Evolutionary conservation across 2,797 vertebrate species (phyloP), one percentile per base, ranked within the genome.

Genomic region (Eospalax fontanierii): DNA sequence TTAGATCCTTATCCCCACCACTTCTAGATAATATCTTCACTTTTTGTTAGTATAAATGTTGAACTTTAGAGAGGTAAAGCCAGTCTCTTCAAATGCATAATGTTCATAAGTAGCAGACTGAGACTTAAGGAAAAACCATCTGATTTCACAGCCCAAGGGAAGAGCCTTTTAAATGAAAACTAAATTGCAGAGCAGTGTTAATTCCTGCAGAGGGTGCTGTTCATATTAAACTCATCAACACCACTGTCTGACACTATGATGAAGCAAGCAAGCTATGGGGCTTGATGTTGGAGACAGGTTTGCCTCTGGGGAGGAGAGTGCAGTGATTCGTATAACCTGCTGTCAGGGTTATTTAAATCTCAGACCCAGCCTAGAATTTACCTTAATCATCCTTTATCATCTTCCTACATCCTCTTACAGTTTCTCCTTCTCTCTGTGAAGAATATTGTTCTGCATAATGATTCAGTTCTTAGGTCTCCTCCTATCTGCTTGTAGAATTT

Each of bases 371-470:
- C 87, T 97, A 97, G 96, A 98, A 97, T 96, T 97, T 91, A 87
- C 81, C 97, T 96, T 82, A 93, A 96, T 97, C 95, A 95, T 89
- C 90, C 97, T 97, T 89, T 96, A 81, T 95, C 97, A 96, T 98
- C 98, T 98, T 97, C 96, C 96, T 97, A 80, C 89, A 6, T 98
- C 96, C 97, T 97, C 91, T 88, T 97, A 95, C n/a, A 93, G 89
- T 97, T 98, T 97, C 80, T 89, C 74, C 38, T n/a, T 88, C 96
- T 82, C 96, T 98, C 97, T 96, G 95, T 95, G 68, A 98, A 98
- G 98, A 98, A 97, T 98, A 97, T 98, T 97, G 97, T 98, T 98
- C 97, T 98, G 96, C 97, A 97, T 98, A 98, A 98, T 98, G 97
- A 98, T 98, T 98, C 98, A 97, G 89, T 97, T 98, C 97, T 97